Evolutionary conservation across 2,888 invertebrate genomes (phyloP).

Genomic region (Notodonta dromedarius): DNA sequence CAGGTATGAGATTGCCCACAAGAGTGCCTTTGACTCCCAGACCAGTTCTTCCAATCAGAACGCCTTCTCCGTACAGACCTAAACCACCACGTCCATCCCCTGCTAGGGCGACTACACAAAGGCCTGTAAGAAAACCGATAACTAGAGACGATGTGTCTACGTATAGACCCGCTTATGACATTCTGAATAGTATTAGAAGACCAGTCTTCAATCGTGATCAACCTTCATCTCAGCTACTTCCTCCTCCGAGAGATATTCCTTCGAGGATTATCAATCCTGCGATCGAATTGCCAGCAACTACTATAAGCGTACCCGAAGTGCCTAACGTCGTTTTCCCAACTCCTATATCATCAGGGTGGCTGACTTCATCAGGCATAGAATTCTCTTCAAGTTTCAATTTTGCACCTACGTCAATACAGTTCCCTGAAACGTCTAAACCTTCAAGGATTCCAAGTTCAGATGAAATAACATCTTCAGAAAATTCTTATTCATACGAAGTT

Average conservation of each 20-base stretch:
- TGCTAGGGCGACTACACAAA: slow-evolving; percentile 59
- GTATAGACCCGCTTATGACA: slow-evolving; percentile 71
- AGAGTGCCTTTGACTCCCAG: slow-evolving; percentile 60
- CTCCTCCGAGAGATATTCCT: slow-evolving; percentile 65
- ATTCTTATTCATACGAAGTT: slow-evolving; percentile 59
- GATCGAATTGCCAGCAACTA: slow-evolving; percentile 46
- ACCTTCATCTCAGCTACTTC: slow-evolving; percentile 70
- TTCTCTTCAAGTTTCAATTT: slow-evolving; percentile 75
- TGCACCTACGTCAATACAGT: slow-evolving; percentile 64
- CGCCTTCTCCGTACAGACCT: slow-evolving; percentile 65
- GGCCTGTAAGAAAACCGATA: slow-evolving; percentile 64
- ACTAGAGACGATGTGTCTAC: slow-evolving; percentile 74
- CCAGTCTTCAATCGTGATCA: slow-evolving; percentile 66
- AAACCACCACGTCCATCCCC: slow-evolving; percentile 66
- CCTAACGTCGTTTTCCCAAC: slow-evolving; percentile 74
- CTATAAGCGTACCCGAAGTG: slow-evolving; percentile 39
- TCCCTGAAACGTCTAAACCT: slow-evolving; percentile 52
- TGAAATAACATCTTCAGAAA: slow-evolving; percentile 52
- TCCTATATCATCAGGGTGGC: slow-evolving; percentile 73
- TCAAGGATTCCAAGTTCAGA: slow-evolving; percentile 44
- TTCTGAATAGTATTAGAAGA: slow-evolving; percentile 66
- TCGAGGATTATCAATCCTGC: slow-evolving; percentile 49
- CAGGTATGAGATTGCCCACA: slow-evolving; percentile 56
- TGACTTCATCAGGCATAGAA: slow-evolving; percentile 73
- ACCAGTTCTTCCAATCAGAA: slow-evolving; percentile 61